Base-by-base conservation (phyloP, 2,113 vertebrate genomes). In the Taurulus bubalis region DNA sequence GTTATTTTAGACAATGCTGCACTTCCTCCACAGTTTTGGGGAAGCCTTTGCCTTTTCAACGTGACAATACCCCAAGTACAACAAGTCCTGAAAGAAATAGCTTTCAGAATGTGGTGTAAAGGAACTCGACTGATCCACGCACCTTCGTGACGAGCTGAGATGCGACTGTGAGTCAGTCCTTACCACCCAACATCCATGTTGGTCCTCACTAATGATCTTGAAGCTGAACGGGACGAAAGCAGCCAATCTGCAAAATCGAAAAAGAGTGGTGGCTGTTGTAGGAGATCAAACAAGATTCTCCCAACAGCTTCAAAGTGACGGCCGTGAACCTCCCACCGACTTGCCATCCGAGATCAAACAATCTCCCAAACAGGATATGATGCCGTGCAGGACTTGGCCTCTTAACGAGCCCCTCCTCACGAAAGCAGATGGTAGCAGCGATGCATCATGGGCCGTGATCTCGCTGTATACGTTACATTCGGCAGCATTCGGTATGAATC, bases 371-470 rank as follows among this genome's bases (percentile, higher is more conserved):
- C 75, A 74, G 71, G 77, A 73, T 68, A 10, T 63, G 79, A 73
- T 51, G 72, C 58, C 20, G 10, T 6, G 18, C 53, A 47, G 28
- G 64, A 56, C 49, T 30, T 55, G 28, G 63, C 47, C 26, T 20
- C 72, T 18, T 7, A 62, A 34, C 8, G 6, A 74, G 62, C 69
- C 40, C 75, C 53, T 77, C 73, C 80, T 42, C 26, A 16, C 77
- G 58, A 0, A 56, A 79, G 83, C 90, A 89, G 87, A 88, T 80
- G 84, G 82, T 5, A 45, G 79, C 75, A 69, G 58, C 22, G 77
- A 77, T 79, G 86, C 79, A 56, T 83, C 72, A 28, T 32, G 8
- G n/a, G 22, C 69, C 63, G 73, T 3, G 18, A 82, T 80, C 69
- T 42, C 79, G 14, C 78, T n/a, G 68, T 30, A 12, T 68, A 58